phyloP scores from a whole-genome alignment of 2,797 vertebrate species.

The Semotilus atromaculatus region DNA sequence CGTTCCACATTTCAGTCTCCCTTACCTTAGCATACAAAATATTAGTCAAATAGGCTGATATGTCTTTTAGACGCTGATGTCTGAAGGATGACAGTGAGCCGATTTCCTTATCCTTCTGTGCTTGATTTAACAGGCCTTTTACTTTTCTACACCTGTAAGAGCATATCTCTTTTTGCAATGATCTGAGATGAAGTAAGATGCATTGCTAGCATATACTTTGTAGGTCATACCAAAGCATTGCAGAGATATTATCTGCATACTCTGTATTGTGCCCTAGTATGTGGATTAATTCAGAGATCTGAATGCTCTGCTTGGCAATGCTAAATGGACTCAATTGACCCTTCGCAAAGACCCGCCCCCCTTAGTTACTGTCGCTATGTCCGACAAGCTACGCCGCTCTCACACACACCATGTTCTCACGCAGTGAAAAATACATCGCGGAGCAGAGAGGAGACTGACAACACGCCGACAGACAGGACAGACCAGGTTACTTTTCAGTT shows the following conservation, averaged over 20 bases:
- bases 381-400: too few species aligned
- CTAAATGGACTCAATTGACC: background rate
- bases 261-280: background rate
- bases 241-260: slow-evolving; percentile 7
- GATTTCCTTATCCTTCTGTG: background rate
- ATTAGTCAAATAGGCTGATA: background rate
- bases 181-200: background rate
- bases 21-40: background rate
- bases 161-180: background rate
- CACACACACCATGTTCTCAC: too few species aligned
- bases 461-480: too few species aligned
- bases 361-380: too few species aligned
- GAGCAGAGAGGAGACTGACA: too few species aligned
- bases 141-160: too few species aligned
- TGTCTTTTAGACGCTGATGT: background rate
- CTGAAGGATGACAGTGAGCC: background rate
- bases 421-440: too few species aligned
- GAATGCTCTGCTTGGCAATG: background rate
- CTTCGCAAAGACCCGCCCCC: too few species aligned
- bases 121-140: background rate
- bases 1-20: slow-evolving; percentile 8
- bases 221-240: slow-evolving; percentile 1
- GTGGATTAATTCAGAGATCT: background rate
- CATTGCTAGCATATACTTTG: background rate
- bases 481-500: too few species aligned